A percentile compares a stretch with the other conserved stretches of the same genome.
Conservation (phyloP, 2,797 vertebrate species). For the Hypotaenidia okinawae region DNA sequence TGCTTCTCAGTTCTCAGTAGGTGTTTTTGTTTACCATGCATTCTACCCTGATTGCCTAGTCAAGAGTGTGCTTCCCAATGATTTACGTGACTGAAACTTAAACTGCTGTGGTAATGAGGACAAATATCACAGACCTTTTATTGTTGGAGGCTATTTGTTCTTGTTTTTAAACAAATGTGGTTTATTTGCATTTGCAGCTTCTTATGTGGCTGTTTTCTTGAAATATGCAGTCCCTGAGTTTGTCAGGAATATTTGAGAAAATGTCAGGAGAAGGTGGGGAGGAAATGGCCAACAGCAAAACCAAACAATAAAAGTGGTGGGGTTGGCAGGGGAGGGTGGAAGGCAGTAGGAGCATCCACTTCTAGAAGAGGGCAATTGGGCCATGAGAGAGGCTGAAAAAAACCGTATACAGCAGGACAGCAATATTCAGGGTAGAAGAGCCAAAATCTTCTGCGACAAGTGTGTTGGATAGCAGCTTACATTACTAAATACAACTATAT, state of each 20-base stretch:
- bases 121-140: neutral
- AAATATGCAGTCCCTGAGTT: neutral
- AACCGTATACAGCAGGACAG: neutral
- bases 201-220: neutral
- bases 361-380: neutral
- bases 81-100: neutral
- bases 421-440: neutral
- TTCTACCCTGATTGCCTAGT: neutral
- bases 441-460: neutral
- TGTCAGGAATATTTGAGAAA: neutral
- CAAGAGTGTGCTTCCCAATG: neutral
- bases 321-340: neutral
- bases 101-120: neutral
- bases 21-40: neutral
- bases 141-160: neutral
- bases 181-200: neutral
- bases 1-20: neutral
- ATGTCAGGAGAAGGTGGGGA: rapidly evolving
- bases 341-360: neutral
- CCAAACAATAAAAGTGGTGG: neutral
- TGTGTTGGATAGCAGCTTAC: neutral
- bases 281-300: rapidly evolving
- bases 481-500: neutral
- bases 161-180: neutral
- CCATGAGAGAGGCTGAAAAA: neutral